Conservation (phyloP, 2,113 vertebrate species). For the Solea solea region DNA sequence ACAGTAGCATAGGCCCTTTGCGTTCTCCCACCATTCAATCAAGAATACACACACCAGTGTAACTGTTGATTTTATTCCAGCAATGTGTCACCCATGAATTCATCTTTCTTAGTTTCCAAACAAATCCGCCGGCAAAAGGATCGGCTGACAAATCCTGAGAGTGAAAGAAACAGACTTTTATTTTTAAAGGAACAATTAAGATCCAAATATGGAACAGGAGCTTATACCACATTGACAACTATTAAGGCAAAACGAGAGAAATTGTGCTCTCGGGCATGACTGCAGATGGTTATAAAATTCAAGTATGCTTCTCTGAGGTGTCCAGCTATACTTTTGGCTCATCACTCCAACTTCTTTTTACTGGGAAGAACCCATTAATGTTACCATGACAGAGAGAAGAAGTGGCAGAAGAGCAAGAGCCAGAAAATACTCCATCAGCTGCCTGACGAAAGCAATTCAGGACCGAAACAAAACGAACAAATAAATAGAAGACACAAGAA, state of each 20-base stretch:
- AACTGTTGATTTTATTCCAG: constrained; percentile 39
- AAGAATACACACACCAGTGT: constrained; percentile 22
- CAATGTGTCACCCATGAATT: constrained; percentile 41
- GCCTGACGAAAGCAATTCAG: neutral
- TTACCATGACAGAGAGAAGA: constrained; percentile 64
- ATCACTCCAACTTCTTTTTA: constrained; percentile 46
- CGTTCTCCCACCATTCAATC: constrained; percentile 32
- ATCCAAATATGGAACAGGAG: too few species aligned
- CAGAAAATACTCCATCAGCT: constrained; percentile 1
- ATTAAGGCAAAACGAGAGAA: neutral
- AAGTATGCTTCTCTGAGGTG: neutral
- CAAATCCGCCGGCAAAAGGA: constrained; percentile 27
- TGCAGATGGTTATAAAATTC: neutral
- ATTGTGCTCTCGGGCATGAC: constrained; percentile 15
- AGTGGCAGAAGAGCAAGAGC: neutral
- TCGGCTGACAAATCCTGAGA: constrained; percentile 44
- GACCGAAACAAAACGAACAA: neutral
- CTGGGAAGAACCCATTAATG: constrained; percentile 33
- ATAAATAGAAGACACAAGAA: neutral
- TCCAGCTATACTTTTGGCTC: constrained; percentile 14
- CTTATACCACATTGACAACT: too few species aligned
- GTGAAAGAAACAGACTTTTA: too few species aligned
- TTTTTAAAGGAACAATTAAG: too few species aligned
- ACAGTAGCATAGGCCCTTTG: constrained; percentile 35
- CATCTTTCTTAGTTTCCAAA: constrained; percentile 35